Conservation (phyloP, 2,113 vertebrate species). For the Muscicapa adusta region DNA sequence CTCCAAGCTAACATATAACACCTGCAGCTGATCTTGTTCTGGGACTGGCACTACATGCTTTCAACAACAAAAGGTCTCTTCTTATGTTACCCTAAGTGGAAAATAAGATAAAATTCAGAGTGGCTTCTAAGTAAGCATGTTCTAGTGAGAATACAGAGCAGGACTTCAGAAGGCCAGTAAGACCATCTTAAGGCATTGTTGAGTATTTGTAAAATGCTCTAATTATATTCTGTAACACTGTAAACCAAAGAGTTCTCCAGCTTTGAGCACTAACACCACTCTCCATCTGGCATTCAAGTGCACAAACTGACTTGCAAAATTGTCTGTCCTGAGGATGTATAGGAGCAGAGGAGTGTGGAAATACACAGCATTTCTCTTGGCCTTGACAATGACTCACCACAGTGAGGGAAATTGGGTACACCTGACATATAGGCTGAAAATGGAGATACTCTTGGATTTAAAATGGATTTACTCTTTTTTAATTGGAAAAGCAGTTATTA, state of each 20-base stretch:
- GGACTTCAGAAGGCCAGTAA: not conserved
- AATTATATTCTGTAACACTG: not conserved
- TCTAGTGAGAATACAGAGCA: not conserved
- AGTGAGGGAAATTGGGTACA: not conserved
- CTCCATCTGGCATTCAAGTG: not conserved
- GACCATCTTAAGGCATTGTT: not conserved
- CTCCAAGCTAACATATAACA: not conserved
- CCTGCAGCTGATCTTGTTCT: not conserved
- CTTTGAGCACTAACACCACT: not conserved
- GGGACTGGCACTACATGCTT: not conserved
- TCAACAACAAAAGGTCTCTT: not conserved
- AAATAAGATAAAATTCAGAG: not conserved
- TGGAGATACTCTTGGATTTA: no score
- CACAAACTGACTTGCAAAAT: not conserved
- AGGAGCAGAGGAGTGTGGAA: not conserved
- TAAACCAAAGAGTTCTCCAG: not conserved
- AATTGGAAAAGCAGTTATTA: not conserved
- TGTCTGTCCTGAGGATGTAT: not conserved
- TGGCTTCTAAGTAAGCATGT: not conserved
- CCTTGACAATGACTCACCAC: not conserved
- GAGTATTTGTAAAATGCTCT: not conserved
- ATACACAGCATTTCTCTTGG: rapidly evolving
- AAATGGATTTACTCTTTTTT: not conserved
- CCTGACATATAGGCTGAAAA: not conserved
- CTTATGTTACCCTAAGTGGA: not conserved